These are phyloP conservation scores for Coelopa pilipes DNA, from an alignment of 2,888 invertebrate genomes.

Conservation along the genomic window DNA sequence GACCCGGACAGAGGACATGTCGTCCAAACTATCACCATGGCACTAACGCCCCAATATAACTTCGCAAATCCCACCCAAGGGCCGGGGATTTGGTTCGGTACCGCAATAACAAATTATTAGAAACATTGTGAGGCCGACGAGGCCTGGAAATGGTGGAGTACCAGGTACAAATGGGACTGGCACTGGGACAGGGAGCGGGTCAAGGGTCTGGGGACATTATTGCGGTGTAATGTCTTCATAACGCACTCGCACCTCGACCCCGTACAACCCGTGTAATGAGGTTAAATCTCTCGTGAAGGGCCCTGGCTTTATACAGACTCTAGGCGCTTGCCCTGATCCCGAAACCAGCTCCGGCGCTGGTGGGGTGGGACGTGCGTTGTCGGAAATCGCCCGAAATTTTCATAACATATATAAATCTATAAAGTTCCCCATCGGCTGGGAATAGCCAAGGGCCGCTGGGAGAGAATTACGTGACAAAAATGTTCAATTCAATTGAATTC, in stretches of 20 bases:
- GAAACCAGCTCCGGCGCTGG: too few species aligned
- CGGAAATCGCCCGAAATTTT: conserved; percentile 47
- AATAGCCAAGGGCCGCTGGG: neutral
- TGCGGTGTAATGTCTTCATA: conserved; percentile 11
- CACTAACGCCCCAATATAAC: neutral
- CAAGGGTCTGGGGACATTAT: neutral
- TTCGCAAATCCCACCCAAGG: neutral
- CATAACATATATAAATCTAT: conserved; percentile 34
- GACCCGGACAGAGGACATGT: neutral
- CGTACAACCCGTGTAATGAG: neutral
- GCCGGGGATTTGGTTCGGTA: neutral
- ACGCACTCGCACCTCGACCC: neutral
- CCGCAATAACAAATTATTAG: conserved; percentile 1
- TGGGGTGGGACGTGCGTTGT: neutral
- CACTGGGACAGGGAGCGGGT: neutral
- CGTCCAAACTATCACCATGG: neutral
- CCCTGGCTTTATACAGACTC: too few species aligned
- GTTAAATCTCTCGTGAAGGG: conserved; percentile 12
- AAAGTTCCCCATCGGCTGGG: conserved; percentile 2
- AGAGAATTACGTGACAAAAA: conserved; percentile 56
- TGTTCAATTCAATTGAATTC: conserved; percentile 57
- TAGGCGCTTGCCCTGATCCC: too few species aligned
- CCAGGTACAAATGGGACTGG: too few species aligned
- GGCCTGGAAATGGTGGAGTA: neutral
- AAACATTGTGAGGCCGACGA: neutral